Evolutionary conservation across 2,888 invertebrate species (phyloP).

Genomic region (Sycophila texana): DNA sequence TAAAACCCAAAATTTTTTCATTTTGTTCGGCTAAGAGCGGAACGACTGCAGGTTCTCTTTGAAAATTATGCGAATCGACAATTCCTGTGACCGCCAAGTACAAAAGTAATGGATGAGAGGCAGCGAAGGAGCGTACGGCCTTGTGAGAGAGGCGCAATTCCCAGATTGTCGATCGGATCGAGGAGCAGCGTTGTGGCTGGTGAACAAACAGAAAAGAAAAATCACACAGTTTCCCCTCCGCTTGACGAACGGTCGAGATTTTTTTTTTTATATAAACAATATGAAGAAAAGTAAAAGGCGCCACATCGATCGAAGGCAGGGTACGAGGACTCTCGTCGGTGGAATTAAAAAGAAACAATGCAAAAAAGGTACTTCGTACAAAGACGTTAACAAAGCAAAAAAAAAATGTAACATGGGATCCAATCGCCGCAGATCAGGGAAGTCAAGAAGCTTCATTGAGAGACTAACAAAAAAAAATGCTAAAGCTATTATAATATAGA

Average conservation of each 20-base stretch:
- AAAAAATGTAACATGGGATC: constrained; percentile 26
- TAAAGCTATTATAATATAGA: constrained; percentile 50
- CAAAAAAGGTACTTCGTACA: constrained; percentile 49
- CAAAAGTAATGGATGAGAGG: constrained; percentile 14
- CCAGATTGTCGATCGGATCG: constrained; percentile 30
- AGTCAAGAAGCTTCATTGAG: constrained; percentile 47
- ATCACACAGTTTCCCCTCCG: constrained; percentile 37
- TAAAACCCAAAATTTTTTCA: constrained; percentile 70
- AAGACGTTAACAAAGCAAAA: constrained; percentile 1
- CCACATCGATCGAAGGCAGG: background rate
- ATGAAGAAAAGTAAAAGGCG: constrained; percentile 18
- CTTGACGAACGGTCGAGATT: constrained; percentile 41
- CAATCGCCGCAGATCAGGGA: constrained; percentile 45
- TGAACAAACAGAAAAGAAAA: constrained; percentile 13
- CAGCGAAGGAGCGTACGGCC: background rate
- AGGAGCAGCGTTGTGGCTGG: constrained; percentile 4
- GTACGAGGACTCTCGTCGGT: constrained; percentile 38
- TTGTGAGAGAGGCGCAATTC: no score
- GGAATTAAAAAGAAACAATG: constrained; percentile 12
- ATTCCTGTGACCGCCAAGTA: constrained; percentile 8
- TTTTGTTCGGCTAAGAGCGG: constrained; percentile 20
- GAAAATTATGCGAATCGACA: constrained; percentile 1
- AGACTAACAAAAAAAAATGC: constrained; percentile 39
- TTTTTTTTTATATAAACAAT: constrained; percentile 1
- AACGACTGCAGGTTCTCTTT: constrained; percentile 12